Evolutionary conservation across 2,797 vertebrate genomes (phyloP), one percentile per base, ranked within the genome.

Genomic region (Eulemur albifrons): DNA sequence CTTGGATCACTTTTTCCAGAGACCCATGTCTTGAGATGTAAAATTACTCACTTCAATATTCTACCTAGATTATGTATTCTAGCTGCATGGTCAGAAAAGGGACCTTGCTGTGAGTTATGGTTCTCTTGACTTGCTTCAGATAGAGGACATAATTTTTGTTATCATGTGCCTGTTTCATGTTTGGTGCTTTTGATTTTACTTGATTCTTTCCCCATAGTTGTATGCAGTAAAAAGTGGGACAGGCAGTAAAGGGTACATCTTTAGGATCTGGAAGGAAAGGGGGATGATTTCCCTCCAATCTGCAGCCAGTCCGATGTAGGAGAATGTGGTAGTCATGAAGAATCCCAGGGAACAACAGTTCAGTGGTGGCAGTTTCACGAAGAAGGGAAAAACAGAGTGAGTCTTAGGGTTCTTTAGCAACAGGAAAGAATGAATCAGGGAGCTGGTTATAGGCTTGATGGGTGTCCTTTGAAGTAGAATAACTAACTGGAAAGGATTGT

Each of bases 81-180:
- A 59, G n/a, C 63, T 91, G 59, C 52, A 6, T 38, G n/a, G 20
- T n/a, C 89, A 75, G 69, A 91, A 79, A 57, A 75, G 43, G 32
- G 38, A 67, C 45, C 76, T 76, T 94, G 25, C 63, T 73, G 20
- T 84, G 32, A 45, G 32, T 73, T 86, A 57, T 54, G 35, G 14
- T 84, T 95, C 38, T 87, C 50, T 94, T 77, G 69, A 84, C 48
- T 76, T 65, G 21, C 30, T 96, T 93, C 52, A 89, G 43, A 35
- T 67, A 54, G 69, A 92, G 20, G 43, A 54, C 23, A 80, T 59
- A 50, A 79, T 69, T 94, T 94, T 87, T 92, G 90, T 73, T 76
- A 76, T 23, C 48, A 8, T 59, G 72, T 63, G 23, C 23, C 69
- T 52, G 18, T 35, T 86, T 65, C 10, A 5, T 85, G 25, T 91